Percentiles rank a stretch among this genome's conserved stretches.
These are phyloP conservation scores for Luidia sarsii DNA, from an alignment of 53 echinoderm and acorn worm species.

Conservation along the genomic window DNA sequence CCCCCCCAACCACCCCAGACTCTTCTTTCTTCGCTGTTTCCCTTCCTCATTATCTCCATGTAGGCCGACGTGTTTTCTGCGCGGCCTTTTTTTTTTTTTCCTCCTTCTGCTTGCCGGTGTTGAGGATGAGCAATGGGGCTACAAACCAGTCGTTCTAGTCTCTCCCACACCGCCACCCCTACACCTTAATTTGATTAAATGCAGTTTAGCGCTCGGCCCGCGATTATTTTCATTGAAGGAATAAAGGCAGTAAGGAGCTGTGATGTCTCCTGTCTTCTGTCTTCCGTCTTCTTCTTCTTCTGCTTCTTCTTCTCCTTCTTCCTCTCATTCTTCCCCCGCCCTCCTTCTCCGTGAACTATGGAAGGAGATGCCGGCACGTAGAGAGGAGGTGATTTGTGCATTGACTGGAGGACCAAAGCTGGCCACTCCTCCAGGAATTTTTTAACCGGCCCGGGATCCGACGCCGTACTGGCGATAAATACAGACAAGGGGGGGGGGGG, in stretches of 20 bases:
- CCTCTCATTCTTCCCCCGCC: too few species aligned
- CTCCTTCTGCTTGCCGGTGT: too few species aligned
- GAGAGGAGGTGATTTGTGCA: constrained; percentile 37
- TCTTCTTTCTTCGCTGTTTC: too few species aligned
- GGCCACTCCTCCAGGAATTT: constrained; percentile 41
- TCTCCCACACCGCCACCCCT: not conserved
- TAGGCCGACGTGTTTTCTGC: not conserved
- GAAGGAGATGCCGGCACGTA: constrained; percentile 24
- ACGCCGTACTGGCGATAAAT: constrained; percentile 37
- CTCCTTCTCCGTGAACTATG: not conserved
- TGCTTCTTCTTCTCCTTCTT: too few species aligned
- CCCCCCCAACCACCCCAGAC: too few species aligned
- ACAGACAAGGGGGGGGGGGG: not conserved
- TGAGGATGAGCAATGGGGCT: constrained; percentile 14
- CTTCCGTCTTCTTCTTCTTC: too few species aligned
- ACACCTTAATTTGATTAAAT: constrained; percentile 52
- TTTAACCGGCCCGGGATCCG: constrained; percentile 17
- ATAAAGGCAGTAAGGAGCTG: constrained; percentile 33
- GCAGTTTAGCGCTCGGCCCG: constrained; percentile 51
- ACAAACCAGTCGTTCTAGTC: constrained; percentile 27
- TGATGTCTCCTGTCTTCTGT: not conserved
- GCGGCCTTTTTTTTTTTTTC: too few species aligned
- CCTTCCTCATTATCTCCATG: constrained; percentile 51
- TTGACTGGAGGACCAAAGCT: constrained; percentile 38
- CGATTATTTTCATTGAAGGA: constrained; percentile 53